phyloP scores from a whole-genome alignment of 2,113 vertebrate species.

The Notarius lentiginosus region DNA sequence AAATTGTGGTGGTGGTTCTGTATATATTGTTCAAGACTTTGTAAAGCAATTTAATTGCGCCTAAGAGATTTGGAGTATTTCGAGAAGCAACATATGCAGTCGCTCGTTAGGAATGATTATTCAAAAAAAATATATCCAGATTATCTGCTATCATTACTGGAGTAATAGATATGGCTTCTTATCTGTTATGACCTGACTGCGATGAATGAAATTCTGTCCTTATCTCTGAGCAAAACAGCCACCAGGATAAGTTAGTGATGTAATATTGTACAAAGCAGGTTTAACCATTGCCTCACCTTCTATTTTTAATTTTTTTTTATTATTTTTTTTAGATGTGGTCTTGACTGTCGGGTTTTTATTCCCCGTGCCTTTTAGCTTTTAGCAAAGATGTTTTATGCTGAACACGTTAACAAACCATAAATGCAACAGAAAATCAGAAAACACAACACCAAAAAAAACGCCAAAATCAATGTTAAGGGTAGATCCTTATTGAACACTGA shows the following conservation, averaged over 20 bases:
- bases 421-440: neutral
- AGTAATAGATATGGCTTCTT: neutral
- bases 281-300: conserved; percentile 13
- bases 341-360: neutral
- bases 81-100: neutral
- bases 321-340: neutral
- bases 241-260: conserved; percentile 2
- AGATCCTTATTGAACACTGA: neutral
- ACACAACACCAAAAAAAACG: neutral
- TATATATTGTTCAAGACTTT: neutral
- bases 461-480: neutral
- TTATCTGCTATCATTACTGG: neutral
- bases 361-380: neutral
- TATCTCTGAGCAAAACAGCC: conserved; percentile 8
- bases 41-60: neutral
- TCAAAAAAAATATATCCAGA: neutral
- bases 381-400: neutral
- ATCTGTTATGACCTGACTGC: neutral
- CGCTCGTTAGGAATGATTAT: neutral
- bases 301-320: neutral
- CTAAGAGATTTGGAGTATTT: neutral
- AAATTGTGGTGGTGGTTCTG: neutral
- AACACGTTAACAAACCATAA: neutral
- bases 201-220: neutral
- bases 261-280: conserved; percentile 21